Conservation (phyloP, 1,140 invertebrate species). For the Macrobrachium nipponense region DNA sequence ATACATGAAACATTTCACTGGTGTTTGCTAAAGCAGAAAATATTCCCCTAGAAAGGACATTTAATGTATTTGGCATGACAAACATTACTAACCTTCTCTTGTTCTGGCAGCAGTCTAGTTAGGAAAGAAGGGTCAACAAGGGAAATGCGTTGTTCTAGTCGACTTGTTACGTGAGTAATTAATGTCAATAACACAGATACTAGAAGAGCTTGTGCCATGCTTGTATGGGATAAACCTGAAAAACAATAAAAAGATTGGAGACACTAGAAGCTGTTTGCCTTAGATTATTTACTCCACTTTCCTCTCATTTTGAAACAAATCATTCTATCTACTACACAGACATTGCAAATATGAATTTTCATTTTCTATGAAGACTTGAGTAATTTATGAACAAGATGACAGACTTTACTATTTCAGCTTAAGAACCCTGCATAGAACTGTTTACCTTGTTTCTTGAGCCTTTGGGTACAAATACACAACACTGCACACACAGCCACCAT, state of each 20-base stretch:
- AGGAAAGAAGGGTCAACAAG: slow-evolving; percentile 49
- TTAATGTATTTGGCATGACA: not conserved
- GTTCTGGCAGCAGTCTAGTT: slow-evolving; percentile 30
- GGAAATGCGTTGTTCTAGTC: slow-evolving; percentile 55
- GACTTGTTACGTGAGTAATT: slow-evolving; percentile 50
- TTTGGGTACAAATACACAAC: slow-evolving; percentile 41
- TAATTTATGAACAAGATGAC: not conserved
- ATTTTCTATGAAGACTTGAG: not conserved
- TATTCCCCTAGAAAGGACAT: not conserved
- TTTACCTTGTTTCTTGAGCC: slow-evolving; percentile 51
- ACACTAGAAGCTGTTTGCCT: not conserved
- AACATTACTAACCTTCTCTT: slow-evolving; percentile 28
- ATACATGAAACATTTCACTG: too few species aligned
- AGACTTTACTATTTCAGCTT: not conserved
- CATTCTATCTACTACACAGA: too few species aligned
- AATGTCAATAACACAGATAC: slow-evolving; percentile 54
- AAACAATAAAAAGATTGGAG: not conserved
- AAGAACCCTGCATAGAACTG: not conserved
- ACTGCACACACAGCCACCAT: slow-evolving; percentile 54
- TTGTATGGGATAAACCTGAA: slow-evolving; percentile 49
- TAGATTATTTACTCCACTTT: not conserved
- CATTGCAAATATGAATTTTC: not conserved
- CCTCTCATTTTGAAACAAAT: too few species aligned
- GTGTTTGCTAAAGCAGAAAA: too few species aligned
- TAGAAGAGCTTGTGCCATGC: slow-evolving; percentile 52